Evolutionary conservation across 1,140 invertebrate genomes (phyloP).

Genomic region (Druon quercuslanigerum): DNA sequence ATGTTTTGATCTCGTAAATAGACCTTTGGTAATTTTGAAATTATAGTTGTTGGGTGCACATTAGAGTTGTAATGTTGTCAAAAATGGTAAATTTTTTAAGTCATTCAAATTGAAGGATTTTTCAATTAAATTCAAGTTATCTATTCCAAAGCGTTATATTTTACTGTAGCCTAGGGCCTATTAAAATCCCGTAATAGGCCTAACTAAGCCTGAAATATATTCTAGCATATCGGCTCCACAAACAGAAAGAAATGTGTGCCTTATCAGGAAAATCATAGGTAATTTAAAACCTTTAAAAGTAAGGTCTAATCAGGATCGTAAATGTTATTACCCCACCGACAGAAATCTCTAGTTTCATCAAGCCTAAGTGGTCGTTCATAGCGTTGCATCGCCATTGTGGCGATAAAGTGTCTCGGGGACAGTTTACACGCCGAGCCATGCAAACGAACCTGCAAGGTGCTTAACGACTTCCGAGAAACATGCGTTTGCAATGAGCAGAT

Average conservation of each 20-base stretch:
- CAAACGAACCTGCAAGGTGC: conserved; percentile 1
- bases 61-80: no score
- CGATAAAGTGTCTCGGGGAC: conserved; percentile 22
- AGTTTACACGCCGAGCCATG: conserved; percentile 14
- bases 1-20: no score
- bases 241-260: background rate
- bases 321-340: conserved; percentile 21
- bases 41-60: no score
- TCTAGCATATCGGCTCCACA: background rate
- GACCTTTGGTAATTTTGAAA: no score
- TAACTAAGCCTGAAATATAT: no score
- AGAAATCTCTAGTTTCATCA: conserved; percentile 29
- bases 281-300: conserved; percentile 16
- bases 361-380: conserved; percentile 22
- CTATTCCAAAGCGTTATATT: no score
- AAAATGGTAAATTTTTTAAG: no score
- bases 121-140: no score
- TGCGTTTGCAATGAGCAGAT: conserved; percentile 18
- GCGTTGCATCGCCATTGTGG: conserved; percentile 26
- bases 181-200: no score
- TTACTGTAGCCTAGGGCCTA: no score
- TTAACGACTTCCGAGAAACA: conserved; percentile 25
- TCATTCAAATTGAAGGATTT: no score
- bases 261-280: conserved; percentile 16
- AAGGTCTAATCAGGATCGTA: conserved; percentile 18